Evolutionary conservation across 2,888 invertebrate genomes (phyloP), one percentile per base, ranked within the genome.

Genomic region (Drosophila emarginata): DNA sequence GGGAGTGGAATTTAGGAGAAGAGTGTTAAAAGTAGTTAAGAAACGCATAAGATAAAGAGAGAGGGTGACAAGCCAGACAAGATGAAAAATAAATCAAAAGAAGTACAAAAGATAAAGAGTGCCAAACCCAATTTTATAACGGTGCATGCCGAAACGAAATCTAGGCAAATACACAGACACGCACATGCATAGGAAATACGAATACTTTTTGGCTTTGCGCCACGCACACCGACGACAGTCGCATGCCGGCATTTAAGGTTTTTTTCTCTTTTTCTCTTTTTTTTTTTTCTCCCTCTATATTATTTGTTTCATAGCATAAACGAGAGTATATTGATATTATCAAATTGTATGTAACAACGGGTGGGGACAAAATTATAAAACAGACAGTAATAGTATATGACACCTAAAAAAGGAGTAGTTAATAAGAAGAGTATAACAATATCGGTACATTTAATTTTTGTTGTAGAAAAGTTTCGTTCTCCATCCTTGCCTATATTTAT

Each of bases 111-210:
- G 32, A 54, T 36, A 18, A 54, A 54, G 32, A 36, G n/a, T 54
- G 36, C 36, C 36, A 54, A 54, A 15, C 54, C 54, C 54, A 54
- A 54, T 54, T 52, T 54, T 54, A 54, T 54, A 54, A 54, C 54
- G 54, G 54, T 54, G 18, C 32, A 36, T 54, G 54, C 36, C 54
- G 36, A 54, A 54, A 36, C 54, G 36, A 54, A 54, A 36, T 21
- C 36, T 36, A 36, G 18, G 54, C 54, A 28, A 18, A 54, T 18
- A 14, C 23, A 61, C 37, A 51, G 37, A 57, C 37, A 15, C 37
- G 18, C 61, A 39, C 26, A 68, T 28, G 61, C 72, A 64, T 14
- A 58, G 72, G 40, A 12, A 26, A 12, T 28, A 18, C 2, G 18
- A 36, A 23, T 12, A 21, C 18, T 12, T 45, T 18, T 45, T 45